Conservation (phyloP, 92 coral and sea anemone species). For the Desmophyllum pertusum region DNA sequence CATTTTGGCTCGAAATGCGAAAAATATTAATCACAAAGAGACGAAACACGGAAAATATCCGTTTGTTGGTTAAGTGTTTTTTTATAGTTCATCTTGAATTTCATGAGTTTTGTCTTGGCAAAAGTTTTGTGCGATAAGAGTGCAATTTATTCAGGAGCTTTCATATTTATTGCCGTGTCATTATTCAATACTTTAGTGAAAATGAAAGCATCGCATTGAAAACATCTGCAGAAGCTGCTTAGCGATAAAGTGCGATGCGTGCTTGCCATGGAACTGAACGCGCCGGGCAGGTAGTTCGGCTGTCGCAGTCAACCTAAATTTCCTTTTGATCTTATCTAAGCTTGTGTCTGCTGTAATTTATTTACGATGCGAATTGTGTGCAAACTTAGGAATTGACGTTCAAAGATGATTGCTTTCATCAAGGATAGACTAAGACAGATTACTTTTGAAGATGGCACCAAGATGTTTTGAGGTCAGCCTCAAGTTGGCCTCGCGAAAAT, state of each 20-base stretch:
- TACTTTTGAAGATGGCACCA: constrained; percentile 31
- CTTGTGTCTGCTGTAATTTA: constrained; percentile 33
- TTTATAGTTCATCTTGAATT: constrained; percentile 33
- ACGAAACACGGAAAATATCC: constrained; percentile 7
- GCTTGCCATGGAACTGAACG: neutral
- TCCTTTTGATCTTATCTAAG: constrained; percentile 40
- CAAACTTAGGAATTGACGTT: constrained; percentile 16
- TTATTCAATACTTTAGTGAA: neutral
- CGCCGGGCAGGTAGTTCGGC: constrained; percentile 29
- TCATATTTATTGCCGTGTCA: neutral
- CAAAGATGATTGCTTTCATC: constrained; percentile 39
- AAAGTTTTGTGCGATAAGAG: constrained; percentile 9
- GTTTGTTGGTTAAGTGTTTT: constrained; percentile 17
- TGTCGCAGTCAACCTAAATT: constrained; percentile 17
- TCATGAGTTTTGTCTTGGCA: constrained; percentile 27
- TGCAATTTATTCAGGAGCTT: constrained; percentile 10
- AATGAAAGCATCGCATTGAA: constrained; percentile 8
- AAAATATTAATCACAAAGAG: neutral
- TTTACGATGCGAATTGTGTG: constrained; percentile 13
- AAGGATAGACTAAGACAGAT: constrained; percentile 37
- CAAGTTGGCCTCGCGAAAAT: constrained; percentile 10
- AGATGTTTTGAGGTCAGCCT: constrained; percentile 25
- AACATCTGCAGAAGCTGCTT: constrained; percentile 42
- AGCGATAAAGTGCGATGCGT: constrained; percentile 13
- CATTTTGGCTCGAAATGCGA: constrained; percentile 16